Base-by-base conservation (phyloP, 2,113 vertebrate genomes). In the Ahaetulla prasina region DNA sequence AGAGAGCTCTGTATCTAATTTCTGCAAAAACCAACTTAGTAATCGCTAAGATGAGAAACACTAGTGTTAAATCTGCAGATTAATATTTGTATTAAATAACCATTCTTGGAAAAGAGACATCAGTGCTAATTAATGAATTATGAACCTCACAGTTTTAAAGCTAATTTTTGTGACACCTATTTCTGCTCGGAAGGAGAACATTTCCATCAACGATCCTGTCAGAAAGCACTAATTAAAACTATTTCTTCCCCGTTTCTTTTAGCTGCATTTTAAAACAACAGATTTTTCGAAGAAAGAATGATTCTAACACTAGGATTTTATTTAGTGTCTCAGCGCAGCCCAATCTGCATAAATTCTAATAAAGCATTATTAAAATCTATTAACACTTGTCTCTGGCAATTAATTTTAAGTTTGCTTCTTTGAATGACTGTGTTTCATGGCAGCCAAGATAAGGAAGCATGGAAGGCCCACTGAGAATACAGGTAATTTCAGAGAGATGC, bases 341-440 rank as follows among this genome's bases (percentile, higher is more conserved):
- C 80, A 93, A 98, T 98, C 97, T 98, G 97, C 97, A 98, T 98
- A 97, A 97, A 96, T 94, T 97, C 97, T 97, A 97, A 98, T 97
- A 98, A 97, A 97, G 94, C 94, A 95, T 96, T 97, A 97, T 98
- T 98, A 97, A 97, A 97, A 97, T 97, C 98, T 97, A 98, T 98
- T 98, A 98, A 96, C 97, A 98, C 97, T 98, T 98, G 97, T 98
- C 97, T 97, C 96, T 96, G 96, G 97, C 97, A 97, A 98, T 98
- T 98, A 98, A 97, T 92, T 94, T 92, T 96, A 95, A 97, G 94
- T 96, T 98, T 97, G 94, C 94, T 96, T 87, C 96, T 97, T 97
- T 96, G 97, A 97, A 96, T 95, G 96, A 97, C 92, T 97, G 89
- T 92, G 55, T 96, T 97, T 96, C 94, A 96, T 96, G 96, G 94